A percentile compares a stretch with the other conserved stretches of the same genome.
Conservation (phyloP, 2,888 invertebrate species). For the Tinea trinotella region DNA sequence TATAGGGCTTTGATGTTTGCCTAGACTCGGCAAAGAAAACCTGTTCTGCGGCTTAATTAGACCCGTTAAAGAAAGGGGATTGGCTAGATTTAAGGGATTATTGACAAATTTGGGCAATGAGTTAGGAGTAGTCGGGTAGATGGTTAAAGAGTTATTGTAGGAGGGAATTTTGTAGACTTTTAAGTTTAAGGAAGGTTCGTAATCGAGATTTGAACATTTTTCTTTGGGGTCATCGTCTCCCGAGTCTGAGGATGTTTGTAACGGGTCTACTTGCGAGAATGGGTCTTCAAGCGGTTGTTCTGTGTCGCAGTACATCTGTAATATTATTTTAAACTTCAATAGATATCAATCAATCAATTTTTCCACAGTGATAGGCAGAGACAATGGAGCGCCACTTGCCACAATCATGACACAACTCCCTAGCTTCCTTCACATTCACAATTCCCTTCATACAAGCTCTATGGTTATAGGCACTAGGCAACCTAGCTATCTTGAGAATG, state of each 20-base stretch:
- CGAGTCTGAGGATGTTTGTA: slow-evolving; percentile 40
- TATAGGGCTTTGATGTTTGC: slow-evolving; percentile 39
- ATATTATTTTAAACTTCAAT: too few relatives aligned
- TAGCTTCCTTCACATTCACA: too few relatives aligned
- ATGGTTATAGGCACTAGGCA: too few relatives aligned
- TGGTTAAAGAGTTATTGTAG: slow-evolving; percentile 49
- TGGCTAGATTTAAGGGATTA: slow-evolving; percentile 56
- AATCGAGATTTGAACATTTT: slow-evolving; percentile 43
- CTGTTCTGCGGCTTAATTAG: slow-evolving; percentile 16
- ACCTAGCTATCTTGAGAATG: too few relatives aligned
- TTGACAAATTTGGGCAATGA: slow-evolving; percentile 56
- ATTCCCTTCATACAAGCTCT: too few relatives aligned
- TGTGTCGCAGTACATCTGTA: slow-evolving; percentile 63
- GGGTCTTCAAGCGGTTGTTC: slow-evolving; percentile 38
- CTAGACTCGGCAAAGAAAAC: slow-evolving; percentile 50
- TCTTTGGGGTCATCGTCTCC: slow-evolving; percentile 52
- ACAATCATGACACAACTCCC: too few relatives aligned
- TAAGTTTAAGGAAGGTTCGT: slow-evolving; percentile 45
- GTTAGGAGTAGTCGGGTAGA: slow-evolving; percentile 40
- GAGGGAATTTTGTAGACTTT: slow-evolving; percentile 62
- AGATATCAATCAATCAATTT: too few relatives aligned
- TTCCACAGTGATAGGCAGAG: too few relatives aligned
- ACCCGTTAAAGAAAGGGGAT: slow-evolving; percentile 43
- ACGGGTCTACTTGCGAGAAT: slow-evolving; percentile 38
- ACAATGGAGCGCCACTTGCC: too few relatives aligned